These are phyloP conservation scores for Myocastor coypus DNA, from an alignment of 2,113 vertebrate genomes.

Conservation along the genomic window DNA sequence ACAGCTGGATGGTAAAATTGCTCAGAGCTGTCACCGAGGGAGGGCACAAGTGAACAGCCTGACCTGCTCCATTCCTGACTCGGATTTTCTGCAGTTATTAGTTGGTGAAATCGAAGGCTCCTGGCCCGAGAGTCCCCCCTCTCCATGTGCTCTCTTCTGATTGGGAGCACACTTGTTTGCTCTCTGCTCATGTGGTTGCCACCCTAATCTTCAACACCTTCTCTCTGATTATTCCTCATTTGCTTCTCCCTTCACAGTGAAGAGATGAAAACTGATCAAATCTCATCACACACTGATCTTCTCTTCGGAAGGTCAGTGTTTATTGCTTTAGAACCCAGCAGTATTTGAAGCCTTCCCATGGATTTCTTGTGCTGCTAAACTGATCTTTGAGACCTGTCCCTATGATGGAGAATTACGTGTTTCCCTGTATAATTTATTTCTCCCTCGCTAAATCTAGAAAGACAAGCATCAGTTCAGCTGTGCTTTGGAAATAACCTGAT, in stretches of 20 bases:
- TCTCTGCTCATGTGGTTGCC: neutral
- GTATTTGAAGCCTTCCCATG: neutral
- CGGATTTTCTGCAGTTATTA: conserved; percentile 62
- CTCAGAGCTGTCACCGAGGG: conserved; percentile 73
- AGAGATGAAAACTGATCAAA: conserved; percentile 36
- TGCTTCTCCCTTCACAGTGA: neutral
- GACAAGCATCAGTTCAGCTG: neutral
- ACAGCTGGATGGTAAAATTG: conserved; percentile 82
- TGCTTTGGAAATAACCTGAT: conserved; percentile 38
- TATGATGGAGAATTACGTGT: conserved; percentile 38
- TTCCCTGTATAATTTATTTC: neutral
- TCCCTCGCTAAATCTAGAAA: conserved; percentile 59
- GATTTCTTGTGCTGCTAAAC: conserved; percentile 52
- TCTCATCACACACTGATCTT: conserved; percentile 24
- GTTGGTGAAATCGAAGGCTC: neutral
- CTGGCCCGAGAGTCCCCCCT: neutral
- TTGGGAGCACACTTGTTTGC: neutral
- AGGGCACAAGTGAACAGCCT: conserved; percentile 51
- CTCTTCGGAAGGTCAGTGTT: neutral
- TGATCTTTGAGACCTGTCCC: neutral
- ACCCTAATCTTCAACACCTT: neutral
- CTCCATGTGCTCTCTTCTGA: neutral
- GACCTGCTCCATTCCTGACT: conserved; percentile 59
- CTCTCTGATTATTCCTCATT: neutral
- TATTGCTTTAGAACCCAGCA: conserved; percentile 22